A percentile compares a stretch with the other conserved stretches of the same genome.
Evolutionary conservation across 2,113 vertebrate genomes (phyloP).

Genomic region (Pollachius pollachius): DNA sequence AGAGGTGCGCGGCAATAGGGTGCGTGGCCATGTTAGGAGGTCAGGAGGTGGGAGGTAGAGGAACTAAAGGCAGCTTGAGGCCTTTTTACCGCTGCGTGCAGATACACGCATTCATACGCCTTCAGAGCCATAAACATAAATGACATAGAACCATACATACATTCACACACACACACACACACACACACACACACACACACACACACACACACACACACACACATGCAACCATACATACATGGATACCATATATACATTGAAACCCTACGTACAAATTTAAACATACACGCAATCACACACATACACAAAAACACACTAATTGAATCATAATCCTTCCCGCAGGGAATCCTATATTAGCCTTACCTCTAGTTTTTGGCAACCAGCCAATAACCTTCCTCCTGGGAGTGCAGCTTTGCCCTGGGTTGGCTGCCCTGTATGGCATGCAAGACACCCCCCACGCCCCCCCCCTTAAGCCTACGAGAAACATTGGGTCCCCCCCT

Average conservation of each 20-base stretch:
- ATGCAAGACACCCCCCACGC: constrained; percentile 21
- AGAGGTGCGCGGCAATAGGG: too few species aligned
- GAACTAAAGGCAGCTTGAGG: constrained; percentile 11
- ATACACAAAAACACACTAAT: constrained; percentile 10
- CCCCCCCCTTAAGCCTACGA: constrained; percentile 16
- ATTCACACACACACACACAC: constrained; percentile 5
- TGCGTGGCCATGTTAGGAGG: constrained; percentile 4
- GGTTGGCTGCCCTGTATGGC: constrained; percentile 27
- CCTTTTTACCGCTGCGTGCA: constrained; percentile 31
- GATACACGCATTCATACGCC: constrained; percentile 6
- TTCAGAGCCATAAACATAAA: neutral
- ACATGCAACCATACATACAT: constrained; percentile 1
- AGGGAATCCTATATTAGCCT: neutral
- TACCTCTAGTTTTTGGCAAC: neutral
- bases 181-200: neutral
- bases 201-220: neutral
- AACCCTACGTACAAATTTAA: neutral
- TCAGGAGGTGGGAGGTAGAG: constrained; percentile 26
- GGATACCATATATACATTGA: neutral
- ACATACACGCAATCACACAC: constrained; percentile 3
- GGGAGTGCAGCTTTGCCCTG: constrained; percentile 3
- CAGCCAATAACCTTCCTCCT: constrained; percentile 4
- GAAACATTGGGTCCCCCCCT: constrained; percentile 1
- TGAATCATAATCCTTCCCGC: neutral
- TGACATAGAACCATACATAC: neutral